Base-by-base conservation (phyloP, 2,113 vertebrate species). In the Peromyscus polionotus region DNA sequence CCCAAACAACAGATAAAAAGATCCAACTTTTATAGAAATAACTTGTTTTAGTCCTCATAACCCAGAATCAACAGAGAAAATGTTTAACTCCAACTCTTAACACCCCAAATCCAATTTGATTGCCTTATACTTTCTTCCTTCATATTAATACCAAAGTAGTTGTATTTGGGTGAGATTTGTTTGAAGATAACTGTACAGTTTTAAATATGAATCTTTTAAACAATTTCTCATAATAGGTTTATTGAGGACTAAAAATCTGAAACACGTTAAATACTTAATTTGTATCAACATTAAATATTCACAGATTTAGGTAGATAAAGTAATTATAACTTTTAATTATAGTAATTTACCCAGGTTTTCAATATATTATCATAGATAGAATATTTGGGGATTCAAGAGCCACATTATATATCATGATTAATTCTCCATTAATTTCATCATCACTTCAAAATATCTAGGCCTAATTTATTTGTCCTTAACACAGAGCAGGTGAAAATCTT, bases 281-380 rank as follows among this genome's bases (percentile, higher is more conserved):
- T 95, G 3, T 4, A 92, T 22, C 22, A 81, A 0, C 80, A 80
- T 51, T 51, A 76, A 51, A 28, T 31, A 86, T 5, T n/a, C 20
- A 68, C 12, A 65, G 22, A 91, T 90, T 83, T 72, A 61, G 51
- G 2, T 26, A 39, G 42, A 5, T 73, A 89, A 84, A 10, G 3
- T 48, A 90, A 95, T 93, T 11, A 83, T 65, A 81, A 67, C 0
- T 51, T 51, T 51, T 48, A 90, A 95, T 93, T 11, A 83, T 65
- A 81, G 48, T 0, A n/a, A 39, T 19, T 65, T 5, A 48, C 81
- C n/a, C 10, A 28, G 7, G 0, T 85, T 84, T 65, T 65, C 39
- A 67, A 86, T 19, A 48, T 67, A 48, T 67, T 86, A 48, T 48
- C 8, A 48, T 7, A 86, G 14, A 48, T 7, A 86, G 14, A 76